Conservation (phyloP, 2,113 vertebrate genomes). For the Mobula birostris region DNA sequence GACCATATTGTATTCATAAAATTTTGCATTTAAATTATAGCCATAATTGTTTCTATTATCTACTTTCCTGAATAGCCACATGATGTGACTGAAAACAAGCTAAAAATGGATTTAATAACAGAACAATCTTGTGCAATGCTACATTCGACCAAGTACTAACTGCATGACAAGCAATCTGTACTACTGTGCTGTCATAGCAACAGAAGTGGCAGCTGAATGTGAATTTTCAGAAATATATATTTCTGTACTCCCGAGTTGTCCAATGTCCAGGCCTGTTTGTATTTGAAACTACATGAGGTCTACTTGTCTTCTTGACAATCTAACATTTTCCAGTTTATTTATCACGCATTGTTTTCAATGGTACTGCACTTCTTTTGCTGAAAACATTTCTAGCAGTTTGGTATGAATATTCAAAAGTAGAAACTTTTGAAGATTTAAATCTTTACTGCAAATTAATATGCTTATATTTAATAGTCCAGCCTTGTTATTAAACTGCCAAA, state of each 20-base stretch:
- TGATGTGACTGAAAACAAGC: conserved; percentile 31
- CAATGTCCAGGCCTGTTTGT: background rate
- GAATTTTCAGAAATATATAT: background rate
- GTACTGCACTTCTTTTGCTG: background rate
- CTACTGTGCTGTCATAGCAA: conserved; percentile 33
- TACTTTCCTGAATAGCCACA: background rate
- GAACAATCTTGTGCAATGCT: conserved; percentile 26
- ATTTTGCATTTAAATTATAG: conserved; percentile 16
- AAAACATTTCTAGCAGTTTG: background rate
- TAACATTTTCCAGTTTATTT: background rate
- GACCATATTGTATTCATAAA: background rate
- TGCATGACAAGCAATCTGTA: conserved; percentile 31
- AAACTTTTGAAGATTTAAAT: background rate
- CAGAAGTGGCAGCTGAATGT: conserved; percentile 1
- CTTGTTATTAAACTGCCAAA: conserved; percentile 25
- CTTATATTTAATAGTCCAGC: background rate
- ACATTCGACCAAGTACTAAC: conserved; percentile 17
- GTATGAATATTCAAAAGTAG: background rate
- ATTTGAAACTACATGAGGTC: background rate
- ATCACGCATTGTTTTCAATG: background rate
- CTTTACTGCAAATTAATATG: background rate
- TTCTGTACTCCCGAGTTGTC: background rate
- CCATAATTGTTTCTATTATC: conserved; percentile 34
- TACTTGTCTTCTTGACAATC: background rate
- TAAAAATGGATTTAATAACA: conserved; percentile 31